Base-by-base conservation (phyloP, 64 coral and sea anemone genomes). In the Montipora cactus region DNA sequence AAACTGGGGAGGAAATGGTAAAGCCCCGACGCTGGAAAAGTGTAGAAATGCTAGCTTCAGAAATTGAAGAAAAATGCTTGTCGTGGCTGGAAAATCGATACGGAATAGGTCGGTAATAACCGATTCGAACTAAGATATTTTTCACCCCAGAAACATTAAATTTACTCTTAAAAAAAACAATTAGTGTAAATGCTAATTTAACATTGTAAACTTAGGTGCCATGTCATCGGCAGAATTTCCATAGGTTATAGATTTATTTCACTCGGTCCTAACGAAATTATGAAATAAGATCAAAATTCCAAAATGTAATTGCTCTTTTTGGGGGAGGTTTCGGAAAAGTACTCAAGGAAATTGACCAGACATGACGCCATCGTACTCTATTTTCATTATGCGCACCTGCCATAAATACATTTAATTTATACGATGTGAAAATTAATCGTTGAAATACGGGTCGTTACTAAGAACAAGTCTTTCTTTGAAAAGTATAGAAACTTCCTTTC, bases 51-150 rank as follows among this genome's bases (percentile, higher is more conserved):
- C 61, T 86, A 0, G 68, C 82, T 21, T 48, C 44, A 47, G 82
- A 86, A 86, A 86, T 86, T 70, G 82, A 86, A 71, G 66, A 71
- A 10, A 86, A 86, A 86, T 86, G 82, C 49, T 12, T 72, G 19
- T 21, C 62, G 12, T 86, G 82, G 82, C 44, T 86, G 1, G 82
- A 86, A 51, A 86, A 70, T 70, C 82, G 82, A 16, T 86, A 72
- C 18, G 82, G 82, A 5, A 50, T 86, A 22, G 9, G 2, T 86
- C 82, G 20, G 18, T 71, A 44, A 61, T 4, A 64, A 4, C 59
- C 23, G 8, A 21, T 44, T 11, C 79, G 55, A 37, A 44, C 55
- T 3, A 25, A 10, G 47, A 8, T 59, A 5, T 3, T 37, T 37
- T 37, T 37, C 28, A 37, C 28, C 28, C 28, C 28, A 37, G 28